These are phyloP conservation scores for Merluccius polli DNA, from an alignment of 2,797 vertebrate species.

Conservation along the genomic window DNA sequence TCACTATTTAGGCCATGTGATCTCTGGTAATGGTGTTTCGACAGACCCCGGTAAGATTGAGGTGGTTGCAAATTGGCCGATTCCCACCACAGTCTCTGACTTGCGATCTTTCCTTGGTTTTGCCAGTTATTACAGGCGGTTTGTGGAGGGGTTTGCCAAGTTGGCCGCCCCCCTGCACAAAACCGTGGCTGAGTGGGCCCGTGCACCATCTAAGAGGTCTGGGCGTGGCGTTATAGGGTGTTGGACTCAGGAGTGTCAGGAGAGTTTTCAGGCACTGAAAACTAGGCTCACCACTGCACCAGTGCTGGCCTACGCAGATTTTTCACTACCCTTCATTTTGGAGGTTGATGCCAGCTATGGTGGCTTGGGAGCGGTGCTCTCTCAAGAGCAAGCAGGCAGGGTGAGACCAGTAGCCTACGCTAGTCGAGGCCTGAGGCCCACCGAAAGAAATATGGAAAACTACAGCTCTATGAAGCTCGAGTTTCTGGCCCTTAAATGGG, in stretches of 20 bases:
- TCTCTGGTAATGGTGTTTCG: no score
- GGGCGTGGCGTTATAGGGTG: neutral
- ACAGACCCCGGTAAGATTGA: no score
- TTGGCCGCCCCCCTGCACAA: neutral
- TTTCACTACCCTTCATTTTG: no score
- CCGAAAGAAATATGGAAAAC: neutral
- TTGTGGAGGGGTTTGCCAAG: conserved; percentile 1
- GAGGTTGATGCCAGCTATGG: no score
- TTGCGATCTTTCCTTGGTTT: conserved; percentile 6
- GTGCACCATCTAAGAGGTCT: neutral
- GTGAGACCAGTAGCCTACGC: conserved; percentile 3
- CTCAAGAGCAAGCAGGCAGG: conserved; percentile 6
- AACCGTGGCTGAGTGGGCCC: neutral
- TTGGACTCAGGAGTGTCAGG: conserved; percentile 9
- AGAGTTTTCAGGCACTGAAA: neutral
- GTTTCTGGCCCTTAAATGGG: neutral
- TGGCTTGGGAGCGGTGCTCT: no score
- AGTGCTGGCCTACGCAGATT: neutral
- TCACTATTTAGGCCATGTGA: no score
- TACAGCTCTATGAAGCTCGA: conserved; percentile 2
- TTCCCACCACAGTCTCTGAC: neutral
- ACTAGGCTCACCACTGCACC: neutral
- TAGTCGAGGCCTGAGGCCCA: neutral
- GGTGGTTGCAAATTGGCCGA: neutral
- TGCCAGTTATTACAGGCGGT: neutral